These are phyloP conservation scores for Siniperca knerii DNA, from an alignment of 2,113 vertebrate genomes.

Conservation along the genomic window DNA sequence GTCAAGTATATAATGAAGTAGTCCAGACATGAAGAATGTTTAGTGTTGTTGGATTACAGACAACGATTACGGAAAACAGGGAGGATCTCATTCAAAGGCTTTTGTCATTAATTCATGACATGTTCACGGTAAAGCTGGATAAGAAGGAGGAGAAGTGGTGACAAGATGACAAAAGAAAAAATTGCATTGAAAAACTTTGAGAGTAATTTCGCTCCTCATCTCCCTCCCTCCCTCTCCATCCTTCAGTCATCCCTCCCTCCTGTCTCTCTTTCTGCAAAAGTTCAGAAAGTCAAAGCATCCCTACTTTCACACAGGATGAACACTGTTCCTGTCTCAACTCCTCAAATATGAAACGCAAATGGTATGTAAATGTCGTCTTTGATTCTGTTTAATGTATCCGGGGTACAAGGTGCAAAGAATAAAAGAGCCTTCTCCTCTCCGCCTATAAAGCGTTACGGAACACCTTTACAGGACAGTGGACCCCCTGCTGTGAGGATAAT, in stretches of 20 bases:
- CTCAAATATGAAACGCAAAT: slow-evolving; percentile 82
- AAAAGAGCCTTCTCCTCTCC: slow-evolving; percentile 71
- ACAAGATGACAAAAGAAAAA: slow-evolving; percentile 64
- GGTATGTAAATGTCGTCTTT: slow-evolving; percentile 84
- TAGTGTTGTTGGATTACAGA: slow-evolving; percentile 31
- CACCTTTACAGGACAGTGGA: slow-evolving; percentile 78
- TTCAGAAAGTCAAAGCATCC: slow-evolving; percentile 77
- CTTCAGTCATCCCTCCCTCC: slow-evolving; percentile 46
- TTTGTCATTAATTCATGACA: slow-evolving; percentile 63
- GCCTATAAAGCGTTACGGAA: slow-evolving; percentile 67
- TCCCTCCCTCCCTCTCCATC: slow-evolving; percentile 47
- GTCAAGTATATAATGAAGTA: slow-evolving; percentile 2
- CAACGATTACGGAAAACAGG: slow-evolving; percentile 15
- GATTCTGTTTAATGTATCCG: slow-evolving; percentile 82
- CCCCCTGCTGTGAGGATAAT: slow-evolving; percentile 82
- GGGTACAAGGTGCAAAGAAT: slow-evolving; percentile 77
- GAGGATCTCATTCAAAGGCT: slow-evolving; percentile 36
- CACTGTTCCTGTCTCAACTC: slow-evolving; percentile 76
- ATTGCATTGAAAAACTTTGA: slow-evolving; percentile 46
- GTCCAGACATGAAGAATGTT: slow-evolving; percentile 3
- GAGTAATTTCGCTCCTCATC: slow-evolving; percentile 45
- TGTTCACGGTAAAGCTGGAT: slow-evolving; percentile 53
- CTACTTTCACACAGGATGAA: slow-evolving; percentile 70
- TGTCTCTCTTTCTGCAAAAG: slow-evolving; percentile 47
- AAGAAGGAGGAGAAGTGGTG: slow-evolving; percentile 56